A percentile compares a stretch with the other conserved stretches of the same genome.
phyloP scores from a whole-genome alignment of 1,140 invertebrate species.

The Steinernema feltiae region DNA sequence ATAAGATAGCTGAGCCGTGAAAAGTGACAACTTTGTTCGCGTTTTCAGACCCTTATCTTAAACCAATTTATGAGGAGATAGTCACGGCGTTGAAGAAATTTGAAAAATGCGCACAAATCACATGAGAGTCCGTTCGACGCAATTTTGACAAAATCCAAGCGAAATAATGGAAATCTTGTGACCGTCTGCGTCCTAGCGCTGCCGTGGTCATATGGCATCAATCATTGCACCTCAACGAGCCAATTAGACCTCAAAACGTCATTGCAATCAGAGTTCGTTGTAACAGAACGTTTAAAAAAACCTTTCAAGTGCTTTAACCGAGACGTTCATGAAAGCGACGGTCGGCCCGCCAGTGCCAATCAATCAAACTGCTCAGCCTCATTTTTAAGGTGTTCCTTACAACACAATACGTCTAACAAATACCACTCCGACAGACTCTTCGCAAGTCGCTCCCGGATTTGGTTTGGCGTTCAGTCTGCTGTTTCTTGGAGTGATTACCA shows the following conservation, averaged over 20 bases:
- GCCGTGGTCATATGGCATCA: not conserved
- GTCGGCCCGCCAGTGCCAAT: not conserved
- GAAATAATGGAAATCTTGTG: not conserved
- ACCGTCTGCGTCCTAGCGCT: not conserved
- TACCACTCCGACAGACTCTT: no score
- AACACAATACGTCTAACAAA: no score
- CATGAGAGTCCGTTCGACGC: not conserved
- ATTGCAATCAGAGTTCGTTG: not conserved
- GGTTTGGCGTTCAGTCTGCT: no score
- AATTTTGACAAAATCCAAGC: not conserved
- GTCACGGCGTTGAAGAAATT: not conserved
- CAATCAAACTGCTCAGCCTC: no score
- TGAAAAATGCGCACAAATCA: not conserved
- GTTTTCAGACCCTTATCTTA: not conserved
- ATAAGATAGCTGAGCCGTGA: not conserved
- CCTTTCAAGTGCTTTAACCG: not conserved
- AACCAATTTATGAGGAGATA: constrained; percentile 3
- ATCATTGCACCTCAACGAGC: not conserved
- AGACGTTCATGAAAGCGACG: not conserved
- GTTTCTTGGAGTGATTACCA: not conserved
- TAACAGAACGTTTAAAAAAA: not conserved
- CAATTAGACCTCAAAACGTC: not conserved
- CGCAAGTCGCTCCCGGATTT: no score
- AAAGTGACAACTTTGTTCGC: constrained; percentile 9
- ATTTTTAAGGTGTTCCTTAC: no score